Evolutionary conservation across 2,797 vertebrate genomes (phyloP).

Genomic region (Rousettus madagascariensis): DNA sequence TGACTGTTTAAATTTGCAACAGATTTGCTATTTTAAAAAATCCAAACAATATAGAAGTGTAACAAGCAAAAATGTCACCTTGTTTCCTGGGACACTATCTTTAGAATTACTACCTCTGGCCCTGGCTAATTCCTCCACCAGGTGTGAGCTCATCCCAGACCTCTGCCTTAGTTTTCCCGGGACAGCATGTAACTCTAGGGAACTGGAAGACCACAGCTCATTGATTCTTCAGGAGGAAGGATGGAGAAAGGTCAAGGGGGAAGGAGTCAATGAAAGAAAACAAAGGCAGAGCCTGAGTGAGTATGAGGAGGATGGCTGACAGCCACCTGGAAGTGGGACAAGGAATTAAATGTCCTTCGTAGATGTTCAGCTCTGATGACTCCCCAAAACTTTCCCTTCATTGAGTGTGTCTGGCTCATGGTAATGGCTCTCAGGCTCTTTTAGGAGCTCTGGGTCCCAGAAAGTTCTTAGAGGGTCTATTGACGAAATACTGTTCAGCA

Average conservation of each 20-base stretch:
- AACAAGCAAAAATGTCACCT: not conserved
- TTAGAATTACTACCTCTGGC: not conserved
- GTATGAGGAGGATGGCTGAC: not conserved
- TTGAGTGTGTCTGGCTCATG: not conserved
- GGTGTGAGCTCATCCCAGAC: not conserved
- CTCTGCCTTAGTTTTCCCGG: not conserved
- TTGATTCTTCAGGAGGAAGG: not conserved
- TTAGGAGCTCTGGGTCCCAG: not conserved
- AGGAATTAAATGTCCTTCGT: not conserved
- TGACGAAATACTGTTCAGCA: not conserved
- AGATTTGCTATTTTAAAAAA: not conserved
- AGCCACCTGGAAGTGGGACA: not conserved
- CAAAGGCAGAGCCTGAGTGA: not conserved
- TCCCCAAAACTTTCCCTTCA: not conserved
- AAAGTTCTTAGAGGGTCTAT: not conserved
- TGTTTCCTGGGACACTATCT: not conserved
- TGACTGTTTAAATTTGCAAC: not conserved
- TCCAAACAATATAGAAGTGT: not conserved
- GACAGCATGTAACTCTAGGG: not conserved
- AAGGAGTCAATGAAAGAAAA: not conserved
- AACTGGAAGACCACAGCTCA: not conserved
- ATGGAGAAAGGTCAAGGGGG: not conserved
- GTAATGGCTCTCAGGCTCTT: not conserved
- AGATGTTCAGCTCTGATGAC: not conserved
- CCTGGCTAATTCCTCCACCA: not conserved